These are phyloP conservation scores for Dromas ardeola DNA, from an alignment of 2,113 vertebrate species.

Conservation along the genomic window DNA sequence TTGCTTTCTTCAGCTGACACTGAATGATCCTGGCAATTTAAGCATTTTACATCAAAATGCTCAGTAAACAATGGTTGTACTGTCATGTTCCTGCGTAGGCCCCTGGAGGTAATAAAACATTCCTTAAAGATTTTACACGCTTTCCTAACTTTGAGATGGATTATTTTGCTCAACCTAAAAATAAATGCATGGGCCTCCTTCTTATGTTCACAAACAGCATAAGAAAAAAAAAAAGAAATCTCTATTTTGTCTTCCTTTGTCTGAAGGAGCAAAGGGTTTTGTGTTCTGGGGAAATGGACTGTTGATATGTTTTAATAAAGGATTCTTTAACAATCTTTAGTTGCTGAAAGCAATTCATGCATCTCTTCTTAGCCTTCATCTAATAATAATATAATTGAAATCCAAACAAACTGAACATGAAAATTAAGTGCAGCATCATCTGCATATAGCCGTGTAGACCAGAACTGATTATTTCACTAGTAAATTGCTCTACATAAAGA, in stretches of 20 bases:
- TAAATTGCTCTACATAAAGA: background rate
- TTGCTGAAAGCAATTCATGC: background rate
- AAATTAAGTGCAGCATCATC: background rate
- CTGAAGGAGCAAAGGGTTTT: background rate
- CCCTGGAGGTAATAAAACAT: conserved; percentile 38
- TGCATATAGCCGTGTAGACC: background rate
- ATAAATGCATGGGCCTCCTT: background rate
- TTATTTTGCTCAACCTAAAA: conserved; percentile 40
- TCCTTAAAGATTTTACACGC: conserved; percentile 37
- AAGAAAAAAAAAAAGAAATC: background rate
- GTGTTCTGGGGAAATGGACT: background rate
- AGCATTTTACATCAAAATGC: conserved; percentile 36
- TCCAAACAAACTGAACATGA: background rate
- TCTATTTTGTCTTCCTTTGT: background rate
- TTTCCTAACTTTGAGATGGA: conserved; percentile 53
- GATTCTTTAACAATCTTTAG: background rate
- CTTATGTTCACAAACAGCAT: background rate
- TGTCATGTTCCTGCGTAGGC: background rate
- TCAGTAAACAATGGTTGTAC: conserved; percentile 2
- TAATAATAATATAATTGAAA: background rate
- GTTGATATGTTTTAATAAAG: background rate
- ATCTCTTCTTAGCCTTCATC: background rate
- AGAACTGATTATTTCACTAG: background rate
- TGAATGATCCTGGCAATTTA: background rate
- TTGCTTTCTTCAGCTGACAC: conserved; percentile 29